phyloP scores from a whole-genome alignment of 2,113 vertebrate species.

The Eudyptes chrysolophus region DNA sequence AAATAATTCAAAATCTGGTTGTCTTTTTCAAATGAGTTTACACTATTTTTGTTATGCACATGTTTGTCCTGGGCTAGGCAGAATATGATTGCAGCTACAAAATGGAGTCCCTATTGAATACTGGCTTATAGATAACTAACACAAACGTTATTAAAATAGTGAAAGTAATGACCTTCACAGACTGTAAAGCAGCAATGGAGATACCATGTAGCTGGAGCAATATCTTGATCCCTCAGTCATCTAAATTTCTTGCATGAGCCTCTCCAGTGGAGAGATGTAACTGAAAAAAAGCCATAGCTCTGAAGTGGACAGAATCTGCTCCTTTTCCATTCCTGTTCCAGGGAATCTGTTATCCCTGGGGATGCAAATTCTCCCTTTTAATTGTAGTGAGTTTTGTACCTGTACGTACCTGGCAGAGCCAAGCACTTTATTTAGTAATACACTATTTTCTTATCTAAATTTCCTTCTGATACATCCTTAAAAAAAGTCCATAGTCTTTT shows the following conservation, averaged over 20 bases:
- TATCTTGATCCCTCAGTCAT: background rate
- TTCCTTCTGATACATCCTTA: background rate
- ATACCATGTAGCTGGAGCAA: background rate
- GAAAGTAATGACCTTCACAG: background rate
- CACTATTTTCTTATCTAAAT: background rate
- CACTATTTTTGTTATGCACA: background rate
- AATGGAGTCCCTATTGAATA: background rate
- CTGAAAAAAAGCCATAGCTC: background rate
- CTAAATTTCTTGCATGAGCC: background rate
- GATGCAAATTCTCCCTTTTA: background rate
- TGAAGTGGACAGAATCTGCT: background rate
- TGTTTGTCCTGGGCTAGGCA: background rate
- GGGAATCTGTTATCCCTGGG: background rate
- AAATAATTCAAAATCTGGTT: background rate
- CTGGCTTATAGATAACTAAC: background rate
- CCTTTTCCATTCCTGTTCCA: background rate
- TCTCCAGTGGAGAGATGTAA: background rate
- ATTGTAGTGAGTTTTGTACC: background rate
- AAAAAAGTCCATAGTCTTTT: accelerated
- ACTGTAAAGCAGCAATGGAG: background rate
- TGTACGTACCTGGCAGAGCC: background rate
- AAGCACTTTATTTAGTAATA: background rate
- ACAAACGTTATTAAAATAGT: background rate
- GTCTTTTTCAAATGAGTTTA: background rate
- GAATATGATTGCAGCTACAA: background rate